These are phyloP conservation scores for Slavum lentiscoides DNA, from an alignment of 2,888 invertebrate genomes.

Conservation along the genomic window DNA sequence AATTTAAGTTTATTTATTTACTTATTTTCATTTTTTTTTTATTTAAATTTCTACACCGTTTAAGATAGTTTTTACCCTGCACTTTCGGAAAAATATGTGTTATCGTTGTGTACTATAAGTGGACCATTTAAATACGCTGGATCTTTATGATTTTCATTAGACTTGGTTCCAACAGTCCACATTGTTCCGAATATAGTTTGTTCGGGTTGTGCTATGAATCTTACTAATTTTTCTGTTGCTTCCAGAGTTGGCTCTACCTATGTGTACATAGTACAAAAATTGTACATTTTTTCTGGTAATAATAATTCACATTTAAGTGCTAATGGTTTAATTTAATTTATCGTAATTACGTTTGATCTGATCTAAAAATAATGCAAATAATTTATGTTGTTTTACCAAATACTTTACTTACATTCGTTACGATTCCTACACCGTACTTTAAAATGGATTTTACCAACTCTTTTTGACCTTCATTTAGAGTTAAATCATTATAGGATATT, in stretches of 20 bases:
- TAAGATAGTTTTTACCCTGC: slow-evolving; percentile 65
- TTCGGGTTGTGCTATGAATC: slow-evolving; percentile 66
- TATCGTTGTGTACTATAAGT: slow-evolving; percentile 76
- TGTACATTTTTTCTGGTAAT: not conserved
- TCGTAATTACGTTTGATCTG: no score
- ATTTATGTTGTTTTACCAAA: not conserved
- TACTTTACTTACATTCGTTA: slow-evolving; percentile 57
- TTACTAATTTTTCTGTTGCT: slow-evolving; percentile 64
- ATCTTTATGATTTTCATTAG: slow-evolving; percentile 66
- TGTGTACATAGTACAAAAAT: not conserved
- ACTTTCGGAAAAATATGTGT: slow-evolving; percentile 76
- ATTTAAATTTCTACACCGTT: slow-evolving; percentile 10
- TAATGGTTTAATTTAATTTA: not conserved
- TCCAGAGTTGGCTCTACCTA: slow-evolving; percentile 63
- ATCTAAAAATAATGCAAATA: not conserved
- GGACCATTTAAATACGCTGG: slow-evolving; percentile 73
- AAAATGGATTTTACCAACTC: slow-evolving; percentile 64
- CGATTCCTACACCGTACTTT: slow-evolving; percentile 63
- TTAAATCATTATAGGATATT: slow-evolving; percentile 61
- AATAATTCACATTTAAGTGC: not conserved
- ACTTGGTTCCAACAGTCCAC: slow-evolving; percentile 68
- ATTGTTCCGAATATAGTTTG: slow-evolving; percentile 75
- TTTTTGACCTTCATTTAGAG: slow-evolving; percentile 61
- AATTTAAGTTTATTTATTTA: not conserved
- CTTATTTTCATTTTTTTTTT: no score